Evolutionary conservation across 2,113 vertebrate species (phyloP).

Genomic region (Oncorhynchus keta): DNA sequence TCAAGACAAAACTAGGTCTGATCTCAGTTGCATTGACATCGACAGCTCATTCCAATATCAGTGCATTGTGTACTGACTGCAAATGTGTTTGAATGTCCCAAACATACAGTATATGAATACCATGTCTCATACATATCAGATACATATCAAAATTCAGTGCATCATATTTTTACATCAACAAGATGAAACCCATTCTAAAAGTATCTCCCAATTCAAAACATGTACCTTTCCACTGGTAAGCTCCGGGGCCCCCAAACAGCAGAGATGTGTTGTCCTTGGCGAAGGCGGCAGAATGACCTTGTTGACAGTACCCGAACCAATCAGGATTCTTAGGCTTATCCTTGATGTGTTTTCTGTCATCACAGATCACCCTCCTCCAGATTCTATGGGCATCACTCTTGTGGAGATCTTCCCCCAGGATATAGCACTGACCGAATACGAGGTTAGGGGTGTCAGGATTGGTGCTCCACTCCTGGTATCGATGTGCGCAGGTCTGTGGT

Average conservation of each 20-base stretch:
- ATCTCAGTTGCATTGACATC: too few relatives aligned
- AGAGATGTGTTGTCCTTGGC: constrained; percentile 84
- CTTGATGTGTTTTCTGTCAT: constrained; percentile 60
- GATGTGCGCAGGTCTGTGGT: constrained; percentile 87
- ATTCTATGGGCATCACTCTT: constrained; percentile 52
- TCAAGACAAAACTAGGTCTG: too few relatives aligned
- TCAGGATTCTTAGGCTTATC: constrained; percentile 70
- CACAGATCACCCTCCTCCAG: constrained; percentile 81
- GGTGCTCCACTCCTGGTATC: constrained; percentile 82
- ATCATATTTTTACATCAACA: neutral
- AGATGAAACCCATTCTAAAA: neutral
- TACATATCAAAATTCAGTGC: neutral
- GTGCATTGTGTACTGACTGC: too few relatives aligned
- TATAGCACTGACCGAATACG: constrained; percentile 89
- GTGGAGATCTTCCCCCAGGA: constrained; percentile 84
- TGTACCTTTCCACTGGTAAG: constrained; percentile 94
- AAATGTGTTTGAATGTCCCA: too few relatives aligned
- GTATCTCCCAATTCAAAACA: neutral
- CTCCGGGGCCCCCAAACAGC: constrained; percentile 88
- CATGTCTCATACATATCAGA: neutral
- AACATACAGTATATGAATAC: neutral
- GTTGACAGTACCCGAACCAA: constrained; percentile 90
- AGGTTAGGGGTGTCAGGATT: constrained; percentile 71
- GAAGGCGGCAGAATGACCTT: constrained; percentile 89
- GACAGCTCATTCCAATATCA: too few relatives aligned